Evolutionary conservation across 1,140 invertebrate genomes (phyloP), one percentile per base, ranked within the genome.

Genomic region (Popillia japonica): DNA sequence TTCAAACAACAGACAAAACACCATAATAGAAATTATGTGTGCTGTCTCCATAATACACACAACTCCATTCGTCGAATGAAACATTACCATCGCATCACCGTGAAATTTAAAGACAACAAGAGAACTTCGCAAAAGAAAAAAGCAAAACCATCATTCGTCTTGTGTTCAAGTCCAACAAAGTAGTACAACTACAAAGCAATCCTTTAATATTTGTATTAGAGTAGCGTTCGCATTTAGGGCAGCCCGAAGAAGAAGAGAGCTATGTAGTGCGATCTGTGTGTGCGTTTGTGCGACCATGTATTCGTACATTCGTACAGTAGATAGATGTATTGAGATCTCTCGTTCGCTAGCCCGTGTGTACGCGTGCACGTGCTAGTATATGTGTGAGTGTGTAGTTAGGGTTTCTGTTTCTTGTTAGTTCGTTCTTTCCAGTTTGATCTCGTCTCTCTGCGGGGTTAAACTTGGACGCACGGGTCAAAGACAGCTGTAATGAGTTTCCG

Each of bases 401-500:
- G 72, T 73, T 73, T 73, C 72, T 73, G 27, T 73, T 73, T 73
- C 72, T 73, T 73, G 34, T 73, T 42, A 73, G 72, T 64, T 77
- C 75, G 23, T 61, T 78, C 74, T 79, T 81, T 78, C 42, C 64
- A 76, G 78, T 64, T 64, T 64, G 61, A 64, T 80, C 78, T 75
- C 41, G 78, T 77, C 78, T 78, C 81, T 78, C 61, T 64, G 61
- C 61, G 75, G 79, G 78, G 78, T 77, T 77, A 68, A 75, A 73
- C 79, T 77, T 80, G 79, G 82, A 80, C 80, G 82, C 78, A 40
- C 75, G 79, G 82, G 80, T 83, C 82, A 83, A 83, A 83, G 82
- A 81, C 80, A 76, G 80, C 82, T 80, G 82, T 83, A 83, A 83
- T 83, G 82, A 83, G 80, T 83, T 83, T 83, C 80, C 82, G 80